Conservation (phyloP, 2,888 invertebrate species). For the Elaeidobius kamerunicus region DNA sequence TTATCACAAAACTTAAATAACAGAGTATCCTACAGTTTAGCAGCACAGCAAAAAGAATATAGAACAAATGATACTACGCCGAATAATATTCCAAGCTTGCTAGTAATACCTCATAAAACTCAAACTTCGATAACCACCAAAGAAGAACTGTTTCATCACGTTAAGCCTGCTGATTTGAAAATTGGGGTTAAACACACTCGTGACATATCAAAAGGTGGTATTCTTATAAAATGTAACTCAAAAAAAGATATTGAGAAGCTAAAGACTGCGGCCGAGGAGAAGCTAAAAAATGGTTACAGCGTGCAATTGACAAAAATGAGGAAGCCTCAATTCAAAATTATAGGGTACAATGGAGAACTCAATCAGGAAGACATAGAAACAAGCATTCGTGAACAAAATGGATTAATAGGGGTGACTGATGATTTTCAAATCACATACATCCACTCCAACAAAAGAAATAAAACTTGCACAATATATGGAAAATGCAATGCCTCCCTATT, state of each 20-base stretch:
- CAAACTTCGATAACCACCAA: conserved; percentile 3
- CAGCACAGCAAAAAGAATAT: neutral
- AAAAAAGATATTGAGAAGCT: conserved; percentile 11
- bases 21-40: conserved; percentile 4
- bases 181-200: conserved; percentile 5
- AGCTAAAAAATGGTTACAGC: conserved; percentile 8
- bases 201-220: conserved; percentile 4
- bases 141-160: conserved; percentile 2
- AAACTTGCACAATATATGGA: conserved; percentile 5
- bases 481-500: conserved; percentile 3
- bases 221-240: conserved; percentile 6
- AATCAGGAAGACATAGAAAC: conserved; percentile 7
- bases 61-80: neutral
- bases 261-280: conserved; percentile 3
- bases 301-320: conserved; percentile 14
- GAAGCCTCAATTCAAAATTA: conserved; percentile 20
- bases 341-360: conserved; percentile 2
- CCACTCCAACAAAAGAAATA: conserved; percentile 5
- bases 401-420: conserved; percentile 1
- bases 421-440: conserved; percentile 6
- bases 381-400: conserved; percentile 6
- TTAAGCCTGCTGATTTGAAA: conserved; percentile 11
- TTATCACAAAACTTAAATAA: too few species aligned
- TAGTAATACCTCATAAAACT: too few species aligned
- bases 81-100: conserved; percentile 2